phyloP scores from a whole-genome alignment of 2,113 vertebrate species.

The Solea solea region DNA sequence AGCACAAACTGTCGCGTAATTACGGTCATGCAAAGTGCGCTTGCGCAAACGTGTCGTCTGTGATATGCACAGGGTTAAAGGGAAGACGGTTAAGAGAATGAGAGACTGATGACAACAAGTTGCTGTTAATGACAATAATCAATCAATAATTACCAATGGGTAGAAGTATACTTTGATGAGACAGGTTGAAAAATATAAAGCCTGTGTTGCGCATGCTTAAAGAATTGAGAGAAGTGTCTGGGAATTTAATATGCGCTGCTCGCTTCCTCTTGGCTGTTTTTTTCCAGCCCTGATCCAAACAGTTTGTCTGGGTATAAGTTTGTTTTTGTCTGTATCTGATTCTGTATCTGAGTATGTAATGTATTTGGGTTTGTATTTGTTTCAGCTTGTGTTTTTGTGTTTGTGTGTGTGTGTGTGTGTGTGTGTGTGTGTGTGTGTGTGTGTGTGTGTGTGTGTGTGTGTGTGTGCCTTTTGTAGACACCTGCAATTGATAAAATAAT shows the following conservation, averaged over 20 bases:
- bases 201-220: slow-evolving; percentile 28
- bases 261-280: slow-evolving; percentile 35
- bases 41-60: no score
- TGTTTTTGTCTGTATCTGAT: slow-evolving; percentile 9
- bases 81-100: no score
- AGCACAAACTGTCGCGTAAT: no score
- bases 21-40: no score
- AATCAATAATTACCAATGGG: background rate
- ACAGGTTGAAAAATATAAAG: slow-evolving; percentile 53
- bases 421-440: slow-evolving; percentile 16
- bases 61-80: no score
- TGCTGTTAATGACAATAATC: background rate
- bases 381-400: slow-evolving; percentile 2
- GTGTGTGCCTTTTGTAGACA: slow-evolving; percentile 10
- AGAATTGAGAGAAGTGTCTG: slow-evolving; percentile 45
- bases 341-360: slow-evolving; percentile 16
- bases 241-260: slow-evolving; percentile 38
- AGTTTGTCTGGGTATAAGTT: slow-evolving; percentile 26
- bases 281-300: slow-evolving; percentile 40
- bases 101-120: no score
- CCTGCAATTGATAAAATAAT: slow-evolving; percentile 46
- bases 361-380: slow-evolving; percentile 8
- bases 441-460: background rate
- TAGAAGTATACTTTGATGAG: background rate
- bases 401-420: background rate